Evolutionary conservation across 2,797 vertebrate genomes (phyloP).

Genomic region (Garrulus glandarius): DNA sequence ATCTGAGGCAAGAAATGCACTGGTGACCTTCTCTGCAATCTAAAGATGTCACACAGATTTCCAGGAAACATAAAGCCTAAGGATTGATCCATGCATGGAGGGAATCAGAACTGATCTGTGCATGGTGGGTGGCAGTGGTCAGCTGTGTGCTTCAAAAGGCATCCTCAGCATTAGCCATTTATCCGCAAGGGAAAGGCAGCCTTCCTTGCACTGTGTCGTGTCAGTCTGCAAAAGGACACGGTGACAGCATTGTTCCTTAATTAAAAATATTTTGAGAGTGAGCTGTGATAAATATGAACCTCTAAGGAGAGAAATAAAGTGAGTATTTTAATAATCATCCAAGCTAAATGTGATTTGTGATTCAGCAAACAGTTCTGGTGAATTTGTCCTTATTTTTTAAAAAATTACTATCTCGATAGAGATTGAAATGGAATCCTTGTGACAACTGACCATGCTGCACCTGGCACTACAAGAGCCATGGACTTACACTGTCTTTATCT

Average conservation of each 20-base stretch:
- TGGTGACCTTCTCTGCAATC: slow-evolving; percentile 33
- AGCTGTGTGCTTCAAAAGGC: not conserved
- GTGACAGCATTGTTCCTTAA: not conserved
- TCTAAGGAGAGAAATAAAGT: not conserved
- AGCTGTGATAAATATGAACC: not conserved
- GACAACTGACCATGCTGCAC: not conserved
- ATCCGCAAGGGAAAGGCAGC: not conserved
- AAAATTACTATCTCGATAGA: not conserved
- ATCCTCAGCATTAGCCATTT: not conserved
- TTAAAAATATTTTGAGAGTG: not conserved
- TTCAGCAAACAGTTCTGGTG: not conserved
- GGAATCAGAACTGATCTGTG: not conserved
- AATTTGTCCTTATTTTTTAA: not conserved
- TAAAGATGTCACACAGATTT: not conserved
- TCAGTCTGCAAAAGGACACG: not conserved
- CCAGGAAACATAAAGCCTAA: not conserved
- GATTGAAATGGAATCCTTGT: not conserved
- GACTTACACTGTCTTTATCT: not conserved
- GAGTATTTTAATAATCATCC: not conserved
- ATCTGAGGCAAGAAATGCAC: not conserved
- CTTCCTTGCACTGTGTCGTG: not conserved
- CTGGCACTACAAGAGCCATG: not conserved
- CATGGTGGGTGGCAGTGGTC: not conserved
- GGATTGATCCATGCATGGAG: not conserved
- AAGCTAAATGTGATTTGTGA: not conserved